These are phyloP conservation scores for Junonia oenone DNA, from an alignment of 2,888 invertebrate species.

Conservation along the genomic window DNA sequence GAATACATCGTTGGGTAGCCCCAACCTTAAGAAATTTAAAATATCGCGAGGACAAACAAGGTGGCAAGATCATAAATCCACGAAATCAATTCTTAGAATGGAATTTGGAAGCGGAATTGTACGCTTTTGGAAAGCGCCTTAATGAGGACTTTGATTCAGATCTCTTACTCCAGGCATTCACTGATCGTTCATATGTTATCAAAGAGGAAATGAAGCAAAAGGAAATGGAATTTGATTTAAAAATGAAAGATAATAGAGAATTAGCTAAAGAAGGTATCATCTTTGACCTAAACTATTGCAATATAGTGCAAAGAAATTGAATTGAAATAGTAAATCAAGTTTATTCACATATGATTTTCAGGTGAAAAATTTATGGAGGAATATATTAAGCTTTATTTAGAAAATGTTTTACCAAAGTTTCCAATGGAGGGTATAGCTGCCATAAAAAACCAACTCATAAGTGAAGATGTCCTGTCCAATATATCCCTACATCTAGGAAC, in stretches of 20 bases:
- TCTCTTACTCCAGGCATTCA: conserved; percentile 87
- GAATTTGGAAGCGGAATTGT: conserved; percentile 93
- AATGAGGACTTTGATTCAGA: conserved; percentile 88
- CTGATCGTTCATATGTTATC: conserved; percentile 87
- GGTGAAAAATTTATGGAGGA: conserved; percentile 82
- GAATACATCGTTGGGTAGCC: conserved; percentile 82
- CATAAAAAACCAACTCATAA: conserved; percentile 82
- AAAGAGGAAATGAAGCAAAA: conserved; percentile 84
- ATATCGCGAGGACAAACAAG: conserved; percentile 77
- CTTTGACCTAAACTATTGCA: too few species aligned
- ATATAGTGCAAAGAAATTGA: too few species aligned
- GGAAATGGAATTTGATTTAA: conserved; percentile 84
- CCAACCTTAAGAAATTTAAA: conserved; percentile 84
- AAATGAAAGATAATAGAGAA: conserved; percentile 83
- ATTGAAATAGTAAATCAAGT: too few species aligned
- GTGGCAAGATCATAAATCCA: conserved; percentile 70
- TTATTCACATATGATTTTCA: too few species aligned
- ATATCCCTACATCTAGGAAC: conserved; percentile 88
- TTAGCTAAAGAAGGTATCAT: conserved; percentile 81
- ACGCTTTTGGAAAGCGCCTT: conserved; percentile 91
- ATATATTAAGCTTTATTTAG: conserved; percentile 84
- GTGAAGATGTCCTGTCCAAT: conserved; percentile 83
- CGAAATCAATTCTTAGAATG: conserved; percentile 87
- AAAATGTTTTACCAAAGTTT: conserved; percentile 83
- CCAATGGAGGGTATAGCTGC: conserved; percentile 87